These are phyloP conservation scores for Stenodema calcarata DNA, from an alignment of 2,888 invertebrate species.

Conservation along the genomic window DNA sequence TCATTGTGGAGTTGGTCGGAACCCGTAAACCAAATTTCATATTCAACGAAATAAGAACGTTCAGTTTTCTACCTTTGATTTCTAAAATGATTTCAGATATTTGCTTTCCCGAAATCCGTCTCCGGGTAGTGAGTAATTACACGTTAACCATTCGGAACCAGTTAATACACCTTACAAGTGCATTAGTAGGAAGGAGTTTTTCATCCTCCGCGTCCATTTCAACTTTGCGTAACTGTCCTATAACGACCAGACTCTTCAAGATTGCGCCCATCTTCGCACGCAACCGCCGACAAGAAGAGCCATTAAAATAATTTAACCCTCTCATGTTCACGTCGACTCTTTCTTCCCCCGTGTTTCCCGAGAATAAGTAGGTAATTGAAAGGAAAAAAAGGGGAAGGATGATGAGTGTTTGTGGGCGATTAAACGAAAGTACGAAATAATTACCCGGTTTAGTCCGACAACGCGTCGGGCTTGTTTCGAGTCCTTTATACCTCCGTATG, in stretches of 20 bases:
- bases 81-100: not conserved
- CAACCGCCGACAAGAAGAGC: not conserved
- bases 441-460: not conserved
- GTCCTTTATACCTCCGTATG: not conserved
- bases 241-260: not conserved
- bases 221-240: not conserved
- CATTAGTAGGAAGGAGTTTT: not conserved
- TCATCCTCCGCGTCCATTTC: not conserved
- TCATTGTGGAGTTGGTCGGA: no score
- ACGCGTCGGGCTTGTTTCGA: not conserved
- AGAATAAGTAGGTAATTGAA: not conserved
- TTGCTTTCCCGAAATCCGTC: not conserved
- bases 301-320: slow-evolving; percentile 23
- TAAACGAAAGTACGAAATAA: not conserved
- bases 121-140: not conserved
- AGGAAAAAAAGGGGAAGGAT: not conserved
- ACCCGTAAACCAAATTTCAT: no score
- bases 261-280: not conserved
- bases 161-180: not conserved
- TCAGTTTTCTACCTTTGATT: no score
- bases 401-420: not conserved
- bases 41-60: no score
- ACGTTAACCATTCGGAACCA: not conserved
- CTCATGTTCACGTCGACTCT: not conserved
- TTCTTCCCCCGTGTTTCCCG: not conserved